phyloP scores from a whole-genome alignment of 2,113 vertebrate species.

The Hydrochoerus hydrochaeris region DNA sequence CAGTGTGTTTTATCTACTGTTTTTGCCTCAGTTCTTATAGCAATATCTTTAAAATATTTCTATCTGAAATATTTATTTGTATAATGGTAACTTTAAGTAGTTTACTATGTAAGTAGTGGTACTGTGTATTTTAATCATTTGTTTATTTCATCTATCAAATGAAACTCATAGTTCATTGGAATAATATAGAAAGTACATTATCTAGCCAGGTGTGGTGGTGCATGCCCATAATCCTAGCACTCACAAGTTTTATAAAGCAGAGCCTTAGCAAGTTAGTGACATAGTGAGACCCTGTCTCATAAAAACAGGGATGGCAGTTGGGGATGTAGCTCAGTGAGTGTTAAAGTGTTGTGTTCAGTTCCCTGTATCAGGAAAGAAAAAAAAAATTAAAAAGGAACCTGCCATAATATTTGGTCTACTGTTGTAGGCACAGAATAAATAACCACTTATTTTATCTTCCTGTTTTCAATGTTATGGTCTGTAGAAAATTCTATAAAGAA shows the following conservation, averaged over 20 bases:
- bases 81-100: background rate
- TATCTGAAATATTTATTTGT: background rate
- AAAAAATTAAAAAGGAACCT: background rate
- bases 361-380: background rate
- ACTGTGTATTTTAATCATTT: background rate
- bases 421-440: background rate
- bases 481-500: background rate
- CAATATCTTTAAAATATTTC: background rate
- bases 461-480: background rate
- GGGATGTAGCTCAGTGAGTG: background rate
- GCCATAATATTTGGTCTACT: background rate
- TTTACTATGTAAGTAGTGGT: background rate
- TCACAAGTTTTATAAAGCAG: background rate
- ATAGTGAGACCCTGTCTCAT: background rate
- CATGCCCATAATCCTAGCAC: background rate
- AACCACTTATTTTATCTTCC: background rate
- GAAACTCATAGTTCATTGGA: background rate
- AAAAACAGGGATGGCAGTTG: background rate
- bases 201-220: background rate
- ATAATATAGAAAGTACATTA: background rate
- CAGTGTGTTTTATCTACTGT: background rate
- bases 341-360: background rate
- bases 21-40: conserved; percentile 15
- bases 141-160: background rate
- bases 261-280: background rate